These are phyloP conservation scores for Catagonus wagneri DNA, from an alignment of 2,113 vertebrate species.

Conservation along the genomic window DNA sequence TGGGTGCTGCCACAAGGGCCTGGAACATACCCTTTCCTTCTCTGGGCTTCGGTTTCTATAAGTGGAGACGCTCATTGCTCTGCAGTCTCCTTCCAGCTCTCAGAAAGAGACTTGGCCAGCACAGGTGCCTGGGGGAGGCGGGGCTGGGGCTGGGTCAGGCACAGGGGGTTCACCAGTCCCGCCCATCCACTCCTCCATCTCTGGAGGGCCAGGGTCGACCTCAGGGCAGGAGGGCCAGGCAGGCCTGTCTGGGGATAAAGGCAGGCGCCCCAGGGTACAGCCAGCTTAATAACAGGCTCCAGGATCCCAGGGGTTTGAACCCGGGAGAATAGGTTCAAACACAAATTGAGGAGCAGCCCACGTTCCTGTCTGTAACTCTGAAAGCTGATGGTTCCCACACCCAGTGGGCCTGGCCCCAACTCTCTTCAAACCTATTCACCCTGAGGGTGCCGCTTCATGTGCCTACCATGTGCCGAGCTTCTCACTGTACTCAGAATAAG, in stretches of 20 bases:
- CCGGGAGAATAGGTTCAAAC: conserved; percentile 72
- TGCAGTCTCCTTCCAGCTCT: not conserved
- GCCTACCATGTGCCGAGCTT: not conserved
- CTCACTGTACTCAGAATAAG: not conserved
- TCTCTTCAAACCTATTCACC: not conserved
- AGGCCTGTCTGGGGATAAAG: conserved; percentile 75
- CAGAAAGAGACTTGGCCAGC: not conserved
- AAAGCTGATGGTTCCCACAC: conserved; percentile 60
- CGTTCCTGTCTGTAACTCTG: conserved; percentile 59
- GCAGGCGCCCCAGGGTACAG: conserved; percentile 74
- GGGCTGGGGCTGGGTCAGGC: not conserved
- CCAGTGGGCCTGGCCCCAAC: not conserved
- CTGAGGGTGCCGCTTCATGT: not conserved
- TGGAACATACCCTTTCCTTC: not conserved
- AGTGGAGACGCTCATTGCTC: not conserved
- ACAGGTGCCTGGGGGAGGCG: not conserved
- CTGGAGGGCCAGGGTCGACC: conserved; percentile 68
- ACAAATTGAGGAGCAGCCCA: conserved; percentile 69
- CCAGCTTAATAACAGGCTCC: conserved; percentile 77
- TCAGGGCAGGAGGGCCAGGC: conserved; percentile 69
- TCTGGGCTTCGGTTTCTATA: not conserved
- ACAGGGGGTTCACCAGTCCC: not conserved
- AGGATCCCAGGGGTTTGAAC: conserved; percentile 72
- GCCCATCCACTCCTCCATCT: not conserved
- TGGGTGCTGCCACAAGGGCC: not conserved